phyloP scores from a whole-genome alignment of 2,113 vertebrate species.

The Cavia porcellus region DNA sequence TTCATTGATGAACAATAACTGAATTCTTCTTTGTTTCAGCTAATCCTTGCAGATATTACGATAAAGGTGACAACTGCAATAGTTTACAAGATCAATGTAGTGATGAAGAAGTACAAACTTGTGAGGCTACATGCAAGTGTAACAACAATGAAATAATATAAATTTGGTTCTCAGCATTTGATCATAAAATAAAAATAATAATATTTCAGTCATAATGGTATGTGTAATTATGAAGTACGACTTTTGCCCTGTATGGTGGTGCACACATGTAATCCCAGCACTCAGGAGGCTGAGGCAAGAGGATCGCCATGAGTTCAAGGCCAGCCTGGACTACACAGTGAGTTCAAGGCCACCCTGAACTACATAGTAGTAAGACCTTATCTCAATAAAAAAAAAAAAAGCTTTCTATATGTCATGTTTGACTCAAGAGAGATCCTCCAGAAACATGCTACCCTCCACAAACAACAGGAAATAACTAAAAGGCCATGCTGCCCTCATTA shows the following conservation, averaged over 20 bases:
- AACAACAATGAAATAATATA: constrained; percentile 68
- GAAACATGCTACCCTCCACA: no score
- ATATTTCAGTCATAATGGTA: neutral
- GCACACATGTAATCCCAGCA: neutral
- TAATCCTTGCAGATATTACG: constrained; percentile 68
- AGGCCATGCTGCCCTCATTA: no score
- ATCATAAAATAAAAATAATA: neutral
- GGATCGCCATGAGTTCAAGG: neutral
- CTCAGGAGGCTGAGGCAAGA: neutral
- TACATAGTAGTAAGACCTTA: neutral
- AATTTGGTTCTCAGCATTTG: neutral
- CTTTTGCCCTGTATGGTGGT: neutral
- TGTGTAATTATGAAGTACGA: neutral
- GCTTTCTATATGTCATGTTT: neutral
- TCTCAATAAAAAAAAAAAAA: neutral
- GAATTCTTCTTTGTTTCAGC: constrained; percentile 64
- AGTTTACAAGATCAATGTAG: neutral
- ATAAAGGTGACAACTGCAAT: neutral
- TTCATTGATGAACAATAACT: neutral
- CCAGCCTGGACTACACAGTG: neutral
- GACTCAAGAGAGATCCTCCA: no score
- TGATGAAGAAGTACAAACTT: constrained; percentile 36
- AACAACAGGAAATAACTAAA: no score
- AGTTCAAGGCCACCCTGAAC: neutral
- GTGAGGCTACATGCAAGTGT: constrained; percentile 74